Evolutionary conservation across 2,113 vertebrate species (phyloP).

Genomic region (Phylloscopus whistleri): DNA sequence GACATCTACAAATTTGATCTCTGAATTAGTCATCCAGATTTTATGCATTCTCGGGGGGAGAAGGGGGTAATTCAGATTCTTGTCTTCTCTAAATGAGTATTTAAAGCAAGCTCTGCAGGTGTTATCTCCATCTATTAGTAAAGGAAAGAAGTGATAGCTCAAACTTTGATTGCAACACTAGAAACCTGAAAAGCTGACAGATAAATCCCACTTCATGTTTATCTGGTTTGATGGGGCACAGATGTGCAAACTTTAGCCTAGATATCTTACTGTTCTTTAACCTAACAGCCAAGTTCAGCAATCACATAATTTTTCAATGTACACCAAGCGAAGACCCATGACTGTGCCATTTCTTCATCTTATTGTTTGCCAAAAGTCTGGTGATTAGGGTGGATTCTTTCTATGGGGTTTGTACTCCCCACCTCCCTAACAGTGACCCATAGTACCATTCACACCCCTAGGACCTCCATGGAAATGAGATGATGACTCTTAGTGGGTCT

Average conservation of each 20-base stretch:
- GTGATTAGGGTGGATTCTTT: not conserved
- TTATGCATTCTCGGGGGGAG: not conserved
- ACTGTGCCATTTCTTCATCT: not conserved
- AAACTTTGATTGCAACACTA: not conserved
- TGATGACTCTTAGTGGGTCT: not conserved
- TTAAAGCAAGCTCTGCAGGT: not conserved
- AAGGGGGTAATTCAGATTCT: not conserved
- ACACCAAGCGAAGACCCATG: not conserved
- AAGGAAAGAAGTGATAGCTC: not conserved
- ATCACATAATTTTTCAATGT: not conserved
- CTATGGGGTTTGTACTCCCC: not conserved
- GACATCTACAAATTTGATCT: not conserved
- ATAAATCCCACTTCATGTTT: not conserved
- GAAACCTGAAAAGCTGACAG: not conserved
- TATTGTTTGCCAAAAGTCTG: not conserved
- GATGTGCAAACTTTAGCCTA: not conserved
- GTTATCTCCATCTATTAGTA: not conserved
- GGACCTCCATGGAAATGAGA: constrained; percentile 13
- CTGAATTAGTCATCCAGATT: not conserved
- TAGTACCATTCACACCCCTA: not conserved
- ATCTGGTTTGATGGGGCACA: not conserved
- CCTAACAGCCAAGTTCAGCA: not conserved
- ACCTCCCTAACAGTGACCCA: not conserved
- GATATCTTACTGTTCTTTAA: not conserved
- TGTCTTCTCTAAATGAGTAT: not conserved